A percentile compares a stretch with the other conserved stretches of the same genome.
phyloP scores from a whole-genome alignment of 1,140 invertebrate genomes.

The Drosophila bocki region DNA sequence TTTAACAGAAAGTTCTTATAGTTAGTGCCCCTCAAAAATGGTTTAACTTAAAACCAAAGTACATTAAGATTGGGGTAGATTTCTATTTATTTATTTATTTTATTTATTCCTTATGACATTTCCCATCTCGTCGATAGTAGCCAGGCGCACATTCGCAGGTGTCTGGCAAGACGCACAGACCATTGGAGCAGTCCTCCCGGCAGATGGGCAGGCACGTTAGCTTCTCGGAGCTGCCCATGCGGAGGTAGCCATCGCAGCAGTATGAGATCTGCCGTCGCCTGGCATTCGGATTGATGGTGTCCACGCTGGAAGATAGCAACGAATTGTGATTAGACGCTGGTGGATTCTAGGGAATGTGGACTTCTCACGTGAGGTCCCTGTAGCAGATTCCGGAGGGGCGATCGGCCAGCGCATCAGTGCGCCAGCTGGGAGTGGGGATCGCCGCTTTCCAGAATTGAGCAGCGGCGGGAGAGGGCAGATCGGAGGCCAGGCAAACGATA shows the following conservation, averaged over 20 bases:
- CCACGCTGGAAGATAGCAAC: constrained; percentile 30
- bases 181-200: constrained; percentile 86
- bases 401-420: constrained; percentile 22
- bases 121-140: constrained; percentile 30
- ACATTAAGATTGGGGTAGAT: background rate
- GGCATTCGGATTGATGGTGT: constrained; percentile 59
- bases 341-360: no score
- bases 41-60: background rate
- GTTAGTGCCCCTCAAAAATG: no score
- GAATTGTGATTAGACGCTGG: background rate
- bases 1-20: background rate
- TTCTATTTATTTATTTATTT: background rate
- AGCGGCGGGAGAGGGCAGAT: constrained; percentile 5
- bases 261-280: constrained; percentile 62
- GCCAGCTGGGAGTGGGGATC: constrained; percentile 12
- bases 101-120: constrained; percentile 29
- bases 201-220: constrained; percentile 87
- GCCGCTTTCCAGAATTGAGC: constrained; percentile 57
- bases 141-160: constrained; percentile 85
- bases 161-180: constrained; percentile 86
- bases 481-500: constrained; percentile 33
- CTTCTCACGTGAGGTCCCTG: constrained; percentile 3
- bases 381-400: constrained; percentile 61
- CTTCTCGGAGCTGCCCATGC: constrained; percentile 34
- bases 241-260: constrained; percentile 67